These are phyloP conservation scores for Geotrypetes seraphini DNA, from an alignment of 2,797 vertebrate genomes.

Conservation along the genomic window DNA sequence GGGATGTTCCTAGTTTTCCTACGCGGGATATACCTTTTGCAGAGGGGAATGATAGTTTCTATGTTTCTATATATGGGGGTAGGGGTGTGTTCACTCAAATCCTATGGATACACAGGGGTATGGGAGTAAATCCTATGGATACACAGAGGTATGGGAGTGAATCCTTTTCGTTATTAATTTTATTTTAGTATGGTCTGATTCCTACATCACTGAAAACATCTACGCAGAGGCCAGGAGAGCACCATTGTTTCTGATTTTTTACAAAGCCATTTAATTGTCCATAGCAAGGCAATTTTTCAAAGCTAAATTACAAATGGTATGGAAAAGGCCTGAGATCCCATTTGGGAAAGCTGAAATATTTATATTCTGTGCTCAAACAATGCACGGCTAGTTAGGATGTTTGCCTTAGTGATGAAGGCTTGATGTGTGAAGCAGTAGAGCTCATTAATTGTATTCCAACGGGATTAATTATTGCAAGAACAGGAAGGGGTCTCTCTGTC, in stretches of 20 bases:
- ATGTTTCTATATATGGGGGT: no score
- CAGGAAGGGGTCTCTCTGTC: constrained; percentile 16
- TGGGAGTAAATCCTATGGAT: no score
- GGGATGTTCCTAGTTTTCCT: no score
- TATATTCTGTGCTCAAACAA: constrained; percentile 5
- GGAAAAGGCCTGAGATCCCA: background rate
- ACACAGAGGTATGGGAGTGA: no score
- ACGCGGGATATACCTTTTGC: no score
- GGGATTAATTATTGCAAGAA: constrained; percentile 26
- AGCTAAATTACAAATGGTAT: background rate
- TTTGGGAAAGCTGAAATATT: constrained; percentile 5
- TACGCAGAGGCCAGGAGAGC: background rate
- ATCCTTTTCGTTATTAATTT: no score
- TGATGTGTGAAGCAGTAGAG: constrained; percentile 17
- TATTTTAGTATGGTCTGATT: no score
- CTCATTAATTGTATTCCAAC: constrained; percentile 36
- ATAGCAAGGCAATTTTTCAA: accelerated
- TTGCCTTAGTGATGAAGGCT: constrained; percentile 17
- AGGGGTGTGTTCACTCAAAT: no score
- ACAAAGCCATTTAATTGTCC: background rate
- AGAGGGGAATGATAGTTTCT: no score
- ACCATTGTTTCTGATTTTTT: background rate
- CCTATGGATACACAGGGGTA: no score
- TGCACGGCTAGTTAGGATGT: constrained; percentile 14
- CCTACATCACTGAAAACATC: no score